phyloP scores from a whole-genome alignment of 2,888 invertebrate species.

The Sericinus montela region DNA sequence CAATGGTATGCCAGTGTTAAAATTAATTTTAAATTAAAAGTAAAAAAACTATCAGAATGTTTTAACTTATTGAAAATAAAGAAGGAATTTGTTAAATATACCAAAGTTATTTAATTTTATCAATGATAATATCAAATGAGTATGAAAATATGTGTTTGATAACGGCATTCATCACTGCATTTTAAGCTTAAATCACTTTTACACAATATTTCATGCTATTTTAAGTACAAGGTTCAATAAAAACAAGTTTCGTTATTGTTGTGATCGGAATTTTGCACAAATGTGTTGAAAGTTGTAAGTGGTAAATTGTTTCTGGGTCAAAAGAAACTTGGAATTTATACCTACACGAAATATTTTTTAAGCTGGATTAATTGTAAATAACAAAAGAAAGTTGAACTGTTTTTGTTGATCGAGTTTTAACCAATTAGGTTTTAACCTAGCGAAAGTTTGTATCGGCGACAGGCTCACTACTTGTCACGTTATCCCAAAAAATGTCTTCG shows the following conservation, averaged over 20 bases:
- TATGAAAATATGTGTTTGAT: background rate
- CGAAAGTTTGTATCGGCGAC: too few relatives aligned
- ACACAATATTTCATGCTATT: background rate
- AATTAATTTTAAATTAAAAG: too few relatives aligned
- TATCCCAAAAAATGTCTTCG: too few relatives aligned
- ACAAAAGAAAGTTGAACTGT: too few relatives aligned
- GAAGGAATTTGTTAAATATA: background rate
- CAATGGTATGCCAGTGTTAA: too few relatives aligned
- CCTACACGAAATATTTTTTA: too few relatives aligned
- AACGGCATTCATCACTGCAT: background rate
- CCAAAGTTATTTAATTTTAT: background rate
- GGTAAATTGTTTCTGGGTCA: background rate
- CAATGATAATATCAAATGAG: background rate
- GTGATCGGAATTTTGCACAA: background rate
- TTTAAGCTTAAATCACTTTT: background rate
- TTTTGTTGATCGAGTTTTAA: too few relatives aligned
- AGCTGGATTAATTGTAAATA: too few relatives aligned
- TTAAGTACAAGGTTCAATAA: background rate
- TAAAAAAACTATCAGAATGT: background rate
- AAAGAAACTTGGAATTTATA: background rate
- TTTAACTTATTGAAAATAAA: background rate
- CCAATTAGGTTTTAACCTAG: too few relatives aligned
- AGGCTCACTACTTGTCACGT: too few relatives aligned
- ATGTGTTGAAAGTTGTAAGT: background rate
- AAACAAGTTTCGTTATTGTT: background rate